Evolutionary conservation across 2,797 vertebrate genomes (phyloP).

Genomic region (Pipistrellus kuhlii): DNA sequence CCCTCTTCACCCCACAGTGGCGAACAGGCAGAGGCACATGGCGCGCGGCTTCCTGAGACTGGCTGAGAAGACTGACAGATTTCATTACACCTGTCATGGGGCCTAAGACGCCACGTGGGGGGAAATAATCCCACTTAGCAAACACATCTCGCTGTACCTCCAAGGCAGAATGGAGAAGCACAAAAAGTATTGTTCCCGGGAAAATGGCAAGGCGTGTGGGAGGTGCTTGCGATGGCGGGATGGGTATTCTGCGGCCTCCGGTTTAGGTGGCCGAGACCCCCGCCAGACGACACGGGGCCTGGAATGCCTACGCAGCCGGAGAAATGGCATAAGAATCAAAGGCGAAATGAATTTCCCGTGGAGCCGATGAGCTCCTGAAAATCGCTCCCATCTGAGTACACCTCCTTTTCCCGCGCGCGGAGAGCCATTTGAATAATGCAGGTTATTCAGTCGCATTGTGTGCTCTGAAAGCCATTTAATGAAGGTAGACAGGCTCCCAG

Average conservation of each 20-base stretch:
- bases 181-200: slow-evolving; percentile 66
- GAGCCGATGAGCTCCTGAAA: slow-evolving; percentile 77
- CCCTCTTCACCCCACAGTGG: slow-evolving; percentile 22
- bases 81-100: slow-evolving; percentile 61
- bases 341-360: slow-evolving; percentile 77
- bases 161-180: slow-evolving; percentile 64
- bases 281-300: background rate
- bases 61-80: slow-evolving; percentile 60
- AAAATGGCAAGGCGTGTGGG: slow-evolving; percentile 70
- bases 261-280: slow-evolving; percentile 63
- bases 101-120: slow-evolving; percentile 61
- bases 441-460: slow-evolving; percentile 72
- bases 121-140: slow-evolving; percentile 65
- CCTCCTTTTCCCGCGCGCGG: slow-evolving; percentile 60
- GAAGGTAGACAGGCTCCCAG: slow-evolving; percentile 78
- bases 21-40: slow-evolving; percentile 55
- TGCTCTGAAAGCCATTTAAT: slow-evolving; percentile 79
- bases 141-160: slow-evolving; percentile 66
- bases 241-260: slow-evolving; percentile 51
- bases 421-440: slow-evolving; percentile 81
- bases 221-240: slow-evolving; percentile 52
- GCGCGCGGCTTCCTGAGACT: background rate
- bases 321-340: slow-evolving; percentile 73
- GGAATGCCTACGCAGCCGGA: background rate
- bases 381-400: slow-evolving; percentile 61